Conservation (phyloP, 1,140 invertebrate genomes). For the Drosophila erecta region DNA sequence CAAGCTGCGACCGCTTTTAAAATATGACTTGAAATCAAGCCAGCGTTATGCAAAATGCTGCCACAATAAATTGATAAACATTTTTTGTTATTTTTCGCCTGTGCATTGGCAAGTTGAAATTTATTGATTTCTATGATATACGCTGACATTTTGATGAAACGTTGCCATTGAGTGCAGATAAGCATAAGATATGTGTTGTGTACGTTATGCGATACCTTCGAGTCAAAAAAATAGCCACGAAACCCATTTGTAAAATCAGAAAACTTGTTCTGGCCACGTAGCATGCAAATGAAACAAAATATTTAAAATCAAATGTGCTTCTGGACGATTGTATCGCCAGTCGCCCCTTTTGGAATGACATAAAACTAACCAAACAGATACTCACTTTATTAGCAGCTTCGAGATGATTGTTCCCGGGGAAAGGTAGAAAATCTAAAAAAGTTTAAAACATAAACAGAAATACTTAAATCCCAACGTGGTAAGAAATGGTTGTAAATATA, state of each 20-base stretch:
- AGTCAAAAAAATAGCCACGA: constrained; percentile 43
- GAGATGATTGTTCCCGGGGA: constrained; percentile 27
- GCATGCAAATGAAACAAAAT: constrained; percentile 39
- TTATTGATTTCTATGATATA: constrained; percentile 82
- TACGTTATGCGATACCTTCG: constrained; percentile 30
- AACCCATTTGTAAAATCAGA: constrained; percentile 75
- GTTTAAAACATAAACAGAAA: constrained; percentile 26
- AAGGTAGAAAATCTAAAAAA: constrained; percentile 21
- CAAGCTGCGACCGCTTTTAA: constrained; percentile 2
- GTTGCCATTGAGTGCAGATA: constrained; percentile 79
- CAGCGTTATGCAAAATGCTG: constrained; percentile 40
- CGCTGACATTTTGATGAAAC: constrained; percentile 80
- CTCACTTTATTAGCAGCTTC: constrained; percentile 72
- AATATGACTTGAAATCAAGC: constrained; percentile 41
- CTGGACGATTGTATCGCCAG: constrained; percentile 5
- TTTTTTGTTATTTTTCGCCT: constrained; percentile 26
- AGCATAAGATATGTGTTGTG: constrained; percentile 67
- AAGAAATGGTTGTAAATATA: constrained; percentile 52
- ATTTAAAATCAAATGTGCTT: constrained; percentile 64
- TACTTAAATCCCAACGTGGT: constrained; percentile 31
- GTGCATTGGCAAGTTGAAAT: constrained; percentile 64
- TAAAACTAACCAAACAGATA: constrained; percentile 58
- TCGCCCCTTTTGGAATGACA: constrained; percentile 33
- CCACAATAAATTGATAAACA: constrained; percentile 63
- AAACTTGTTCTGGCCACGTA: constrained; percentile 67